A percentile compares a stretch with the other conserved stretches of the same genome.
These are phyloP conservation scores for Cuculus canorus DNA, from an alignment of 2,797 vertebrate genomes.

Conservation along the genomic window DNA sequence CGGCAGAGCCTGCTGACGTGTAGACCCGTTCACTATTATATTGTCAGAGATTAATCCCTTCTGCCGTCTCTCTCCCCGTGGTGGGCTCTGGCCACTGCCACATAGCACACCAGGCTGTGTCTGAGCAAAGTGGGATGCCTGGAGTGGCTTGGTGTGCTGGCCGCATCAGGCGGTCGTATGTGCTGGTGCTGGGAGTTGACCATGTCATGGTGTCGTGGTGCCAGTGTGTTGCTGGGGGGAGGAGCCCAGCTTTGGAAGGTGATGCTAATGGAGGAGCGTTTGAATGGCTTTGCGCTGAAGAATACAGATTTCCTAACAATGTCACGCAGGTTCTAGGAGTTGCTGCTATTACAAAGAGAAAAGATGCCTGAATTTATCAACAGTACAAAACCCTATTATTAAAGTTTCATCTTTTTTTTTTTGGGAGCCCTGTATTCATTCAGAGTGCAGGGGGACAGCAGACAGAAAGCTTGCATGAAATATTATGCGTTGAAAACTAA, in stretches of 20 bases:
- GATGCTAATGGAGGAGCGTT: rapidly evolving
- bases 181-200: not conserved
- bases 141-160: rapidly evolving
- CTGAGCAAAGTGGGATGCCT: not conserved
- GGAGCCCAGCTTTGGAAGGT: not conserved
- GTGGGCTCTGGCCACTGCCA: not conserved
- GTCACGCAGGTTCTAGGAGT: rapidly evolving
- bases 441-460: not conserved
- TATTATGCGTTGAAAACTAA: not conserved
- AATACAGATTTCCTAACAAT: not conserved
- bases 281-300: not conserved
- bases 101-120: rapidly evolving
- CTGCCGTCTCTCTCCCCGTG: not conserved
- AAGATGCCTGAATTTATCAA: not conserved
- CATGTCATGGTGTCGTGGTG: rapidly evolving
- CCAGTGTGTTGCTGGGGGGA: not conserved
- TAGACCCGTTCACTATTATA: rapidly evolving
- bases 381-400: not conserved
- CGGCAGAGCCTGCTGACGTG: not conserved
- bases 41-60: not conserved
- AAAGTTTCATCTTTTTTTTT: not conserved
- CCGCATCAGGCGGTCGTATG: rapidly evolving
- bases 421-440: not conserved
- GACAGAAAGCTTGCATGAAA: not conserved
- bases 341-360: not conserved